phyloP scores from a whole-genome alignment of 2,797 vertebrate genomes.

The Brachyrhaphis roseni region DNA sequence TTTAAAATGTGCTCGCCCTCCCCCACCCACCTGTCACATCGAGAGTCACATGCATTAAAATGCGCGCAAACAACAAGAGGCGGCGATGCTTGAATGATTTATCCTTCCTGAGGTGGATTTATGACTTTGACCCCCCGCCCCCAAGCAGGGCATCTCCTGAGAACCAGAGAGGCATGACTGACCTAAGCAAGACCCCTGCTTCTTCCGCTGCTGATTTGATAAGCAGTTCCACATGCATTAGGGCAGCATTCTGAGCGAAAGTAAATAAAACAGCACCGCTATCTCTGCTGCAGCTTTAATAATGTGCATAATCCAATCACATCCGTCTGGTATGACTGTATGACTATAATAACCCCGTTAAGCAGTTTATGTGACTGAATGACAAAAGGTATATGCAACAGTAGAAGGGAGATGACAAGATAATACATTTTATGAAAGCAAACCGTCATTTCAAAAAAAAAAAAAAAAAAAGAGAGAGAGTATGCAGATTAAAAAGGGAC shows the following conservation, averaged over 20 bases:
- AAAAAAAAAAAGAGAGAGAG: background rate
- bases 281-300: background rate
- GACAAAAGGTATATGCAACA: background rate
- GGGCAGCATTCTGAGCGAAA: background rate
- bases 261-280: background rate
- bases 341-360: background rate
- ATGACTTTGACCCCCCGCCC: background rate
- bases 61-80: background rate
- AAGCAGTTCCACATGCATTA: background rate
- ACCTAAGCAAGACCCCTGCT: background rate
- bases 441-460: background rate
- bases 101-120: background rate
- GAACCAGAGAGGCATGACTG: background rate
- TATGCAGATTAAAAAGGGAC: conserved; percentile 41
- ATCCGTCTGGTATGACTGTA: background rate
- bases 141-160: background rate
- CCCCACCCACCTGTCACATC: background rate
- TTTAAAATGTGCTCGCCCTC: background rate
- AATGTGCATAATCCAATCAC: background rate
- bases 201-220: background rate
- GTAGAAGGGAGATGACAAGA: background rate
- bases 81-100: background rate
- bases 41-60: background rate
- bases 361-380: background rate
- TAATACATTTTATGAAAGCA: no score